Base-by-base conservation (phyloP, 2,888 invertebrate species). In the Aricia artaxerxes region DNA sequence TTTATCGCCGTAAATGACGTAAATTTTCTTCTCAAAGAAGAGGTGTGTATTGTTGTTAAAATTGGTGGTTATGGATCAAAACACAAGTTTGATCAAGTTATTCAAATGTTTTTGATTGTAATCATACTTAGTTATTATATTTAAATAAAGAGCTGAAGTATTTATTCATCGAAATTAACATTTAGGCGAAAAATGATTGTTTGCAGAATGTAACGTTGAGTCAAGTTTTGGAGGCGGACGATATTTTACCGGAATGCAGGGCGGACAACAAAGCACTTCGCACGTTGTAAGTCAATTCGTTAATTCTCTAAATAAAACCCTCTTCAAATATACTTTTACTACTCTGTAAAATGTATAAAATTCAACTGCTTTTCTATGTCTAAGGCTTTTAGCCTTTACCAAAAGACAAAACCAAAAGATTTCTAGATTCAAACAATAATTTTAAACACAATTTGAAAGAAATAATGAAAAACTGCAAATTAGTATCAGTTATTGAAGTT, bases 241-340 rank as follows among this genome's bases (percentile, higher is more conserved):
- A 99, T 92, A 97, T 99, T 88, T 96, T 99, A 84, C 98, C 98
- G 91, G 99, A 99, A 95, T 98, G 99, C 92, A 98, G 98, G 94
- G 97, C 97, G 83, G 98, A 97, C 90, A 99, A 98, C 92, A 97
- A 97, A 90, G 97, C 97, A 86, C 95, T 99, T 82, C 96, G 98
- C 85, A 98, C 98, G 89, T 99, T 97, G 99, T 99, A 95, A 97
- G 98, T 97, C 82, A 7, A 24, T 40, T 40, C 2, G 40, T 44
- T 31, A 13, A 44, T 78, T n/a, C 31, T 73, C 0, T 13, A 49
- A 13, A 49, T 9, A n/a, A 9, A 7, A 7, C 9, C 7, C 7
- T 44, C 1, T 9, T 31, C 1, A 61, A n/a, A 24, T 5, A n/a
- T 61, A 61, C 61, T 61, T 2, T 61, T n/a, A 7, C 61, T 24